Conservation (phyloP, 2,888 invertebrate species). For the Lithophane ornitopus region DNA sequence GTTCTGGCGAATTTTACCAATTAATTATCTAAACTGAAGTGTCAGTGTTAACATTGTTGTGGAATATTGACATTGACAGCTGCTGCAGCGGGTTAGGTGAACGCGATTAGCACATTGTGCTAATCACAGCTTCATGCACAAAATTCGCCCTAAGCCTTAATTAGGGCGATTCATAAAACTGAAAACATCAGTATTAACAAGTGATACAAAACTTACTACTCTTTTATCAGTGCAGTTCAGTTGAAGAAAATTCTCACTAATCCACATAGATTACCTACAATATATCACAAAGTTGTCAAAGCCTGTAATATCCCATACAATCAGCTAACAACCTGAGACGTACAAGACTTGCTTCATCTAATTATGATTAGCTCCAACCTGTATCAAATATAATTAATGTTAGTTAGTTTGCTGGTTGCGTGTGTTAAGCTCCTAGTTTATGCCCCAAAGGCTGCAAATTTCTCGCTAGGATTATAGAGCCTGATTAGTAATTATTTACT, state of each 20-base stretch:
- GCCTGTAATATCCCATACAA: slow-evolving; percentile 5
- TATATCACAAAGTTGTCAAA: not conserved
- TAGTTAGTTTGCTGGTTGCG: slow-evolving; percentile 20
- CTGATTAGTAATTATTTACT: slow-evolving; percentile 24
- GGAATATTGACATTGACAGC: not conserved
- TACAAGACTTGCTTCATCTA: slow-evolving; percentile 18
- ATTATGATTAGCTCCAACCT: slow-evolving; percentile 37
- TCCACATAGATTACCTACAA: not conserved
- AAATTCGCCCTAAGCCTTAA: not conserved
- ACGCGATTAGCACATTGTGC: no score
- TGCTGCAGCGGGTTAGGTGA: not conserved
- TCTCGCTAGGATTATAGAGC: slow-evolving; percentile 11
- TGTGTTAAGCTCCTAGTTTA: slow-evolving; percentile 36
- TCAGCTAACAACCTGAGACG: slow-evolving; percentile 7
- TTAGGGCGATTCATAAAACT: not conserved
- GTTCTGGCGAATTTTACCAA: no score
- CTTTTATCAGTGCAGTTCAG: not conserved
- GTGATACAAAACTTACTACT: not conserved
- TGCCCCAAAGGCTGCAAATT: slow-evolving; percentile 43
- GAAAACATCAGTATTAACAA: not conserved
- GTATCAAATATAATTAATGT: slow-evolving; percentile 42
- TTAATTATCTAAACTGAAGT: no score
- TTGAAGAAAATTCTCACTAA: not conserved
- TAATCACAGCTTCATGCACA: not conserved
- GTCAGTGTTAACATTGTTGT: not conserved